Base-by-base conservation (phyloP, 2,888 invertebrate genomes). In the Platypus cylindrus region DNA sequence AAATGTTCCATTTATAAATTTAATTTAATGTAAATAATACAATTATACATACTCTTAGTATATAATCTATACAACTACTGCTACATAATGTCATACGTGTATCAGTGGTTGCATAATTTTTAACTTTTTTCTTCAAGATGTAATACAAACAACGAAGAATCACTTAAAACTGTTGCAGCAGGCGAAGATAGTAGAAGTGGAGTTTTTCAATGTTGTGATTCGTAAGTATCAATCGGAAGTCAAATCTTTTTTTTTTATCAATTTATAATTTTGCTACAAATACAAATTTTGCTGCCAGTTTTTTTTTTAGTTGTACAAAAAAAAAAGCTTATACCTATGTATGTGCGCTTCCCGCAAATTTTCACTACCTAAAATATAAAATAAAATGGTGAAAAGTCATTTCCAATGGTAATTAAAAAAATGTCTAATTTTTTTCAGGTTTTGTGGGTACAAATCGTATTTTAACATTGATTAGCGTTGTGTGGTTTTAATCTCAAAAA, bases 91-190 rank as follows among this genome's bases (percentile, higher is more conserved):
- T 24, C 9, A 5, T n/a, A n/a, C 3, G n/a, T 12, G 4, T 11
- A 3, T 11, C n/a, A 24, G 11, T 12, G n/a, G 24, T 24, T 24
- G n/a, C 3, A n/a, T 24, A n/a, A 20, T 9, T 24, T 24, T 24
- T n/a, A 20, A 20, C 24, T 25, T 34, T 30, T 32, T 34, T 30
- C 44, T 65, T 67, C 5, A 63, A 70, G 71, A 45, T 69, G 66
- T 50, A 68, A 65, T 50, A 60, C 67, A 2, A 68, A 63, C n/a
- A n/a, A n/a, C 52, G 70, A 71, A 50, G 69, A 65, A 13, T 64
- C 62, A 47, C 60, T 62, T 1, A 63, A 67, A 25, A 45, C n/a
- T n/a, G n/a, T n/a, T 55, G 36, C 63, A 59, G 17, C 66, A 66
- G 34, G 60, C 60, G 20, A 5, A 60, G n/a, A n/a, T n/a, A n/a